Evolutionary conservation across 2,797 vertebrate genomes (phyloP), one percentile per base, ranked within the genome.

Genomic region (Spinus olivaceus): DNA sequence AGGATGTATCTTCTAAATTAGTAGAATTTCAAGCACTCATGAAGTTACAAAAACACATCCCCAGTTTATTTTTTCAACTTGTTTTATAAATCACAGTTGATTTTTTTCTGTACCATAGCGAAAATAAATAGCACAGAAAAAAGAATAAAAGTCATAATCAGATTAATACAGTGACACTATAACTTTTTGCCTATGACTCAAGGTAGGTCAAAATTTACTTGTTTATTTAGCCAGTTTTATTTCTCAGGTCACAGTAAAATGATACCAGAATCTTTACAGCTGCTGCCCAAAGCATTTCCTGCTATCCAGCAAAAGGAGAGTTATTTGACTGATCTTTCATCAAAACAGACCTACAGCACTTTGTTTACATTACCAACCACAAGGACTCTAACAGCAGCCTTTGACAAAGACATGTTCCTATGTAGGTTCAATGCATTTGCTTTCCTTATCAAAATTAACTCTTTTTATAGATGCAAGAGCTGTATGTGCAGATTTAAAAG

Each of bases 341-440:
- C 97, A 98, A 96, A 98, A 97, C 94, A 98, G 98, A 99, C 98
- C 98, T 98, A 99, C 98, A 99, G 98, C 98, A 98, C 97, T 98
- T 95, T 98, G 98, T 99, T 99, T 99, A 98, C 98, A 86, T 98
- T 98, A 97, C 97, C 94, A 94, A 97, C 97, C 95, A 85, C 96
- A 96, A 80, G 95, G 96, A 95, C 66, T 37, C 57, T 66, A 95
- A 96, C 88, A 97, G 92, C 96, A 96, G 94, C 94, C 72, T 92
- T 74, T 88, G 97, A 97, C 95, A 94, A 97, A 97, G 94, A 80
- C 89, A 80, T 84, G 82, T 96, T 97, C 89, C 81, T 90, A 81
- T 83, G 87, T 78, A 96, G 95, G 76, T 95, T 95, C 90, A 83
- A 56, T 60, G 47, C 41, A 85, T 92, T 95, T 42, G 28, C 44